Evolutionary conservation across 2,113 vertebrate genomes (phyloP).

Genomic region (Tinamus guttatus): DNA sequence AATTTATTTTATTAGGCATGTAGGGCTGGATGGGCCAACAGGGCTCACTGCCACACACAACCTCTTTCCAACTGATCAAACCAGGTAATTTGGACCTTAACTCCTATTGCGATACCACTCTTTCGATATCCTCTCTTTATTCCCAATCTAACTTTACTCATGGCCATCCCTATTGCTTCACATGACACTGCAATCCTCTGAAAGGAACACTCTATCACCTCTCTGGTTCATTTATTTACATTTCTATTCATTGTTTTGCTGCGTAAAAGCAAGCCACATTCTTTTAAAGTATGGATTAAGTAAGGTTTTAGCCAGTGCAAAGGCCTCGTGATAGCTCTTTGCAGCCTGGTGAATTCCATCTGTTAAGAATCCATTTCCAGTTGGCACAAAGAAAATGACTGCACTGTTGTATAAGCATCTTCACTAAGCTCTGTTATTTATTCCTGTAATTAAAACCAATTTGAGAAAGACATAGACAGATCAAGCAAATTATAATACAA

Average conservation of each 20-base stretch:
- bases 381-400: conserved; percentile 69
- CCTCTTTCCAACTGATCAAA: background rate
- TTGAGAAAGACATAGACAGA: conserved; percentile 67
- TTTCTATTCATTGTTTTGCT: background rate
- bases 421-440: conserved; percentile 74
- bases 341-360: conserved; percentile 51
- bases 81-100: background rate
- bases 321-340: background rate
- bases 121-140: background rate
- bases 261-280: background rate
- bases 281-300: background rate
- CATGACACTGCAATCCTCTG: background rate
- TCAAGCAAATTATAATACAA: conserved; percentile 75
- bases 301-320: background rate
- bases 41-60: background rate
- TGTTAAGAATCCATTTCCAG: conserved; percentile 71
- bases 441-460: conserved; percentile 79
- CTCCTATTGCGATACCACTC: background rate
- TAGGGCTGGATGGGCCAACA: background rate
- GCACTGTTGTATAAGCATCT: conserved; percentile 74
- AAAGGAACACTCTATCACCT: background rate
- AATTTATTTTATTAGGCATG: background rate
- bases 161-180: background rate
- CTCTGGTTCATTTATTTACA: background rate
- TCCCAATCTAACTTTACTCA: background rate